phyloP scores from a whole-genome alignment of 2,888 invertebrate genomes.

The Cheilosia urbana region DNA sequence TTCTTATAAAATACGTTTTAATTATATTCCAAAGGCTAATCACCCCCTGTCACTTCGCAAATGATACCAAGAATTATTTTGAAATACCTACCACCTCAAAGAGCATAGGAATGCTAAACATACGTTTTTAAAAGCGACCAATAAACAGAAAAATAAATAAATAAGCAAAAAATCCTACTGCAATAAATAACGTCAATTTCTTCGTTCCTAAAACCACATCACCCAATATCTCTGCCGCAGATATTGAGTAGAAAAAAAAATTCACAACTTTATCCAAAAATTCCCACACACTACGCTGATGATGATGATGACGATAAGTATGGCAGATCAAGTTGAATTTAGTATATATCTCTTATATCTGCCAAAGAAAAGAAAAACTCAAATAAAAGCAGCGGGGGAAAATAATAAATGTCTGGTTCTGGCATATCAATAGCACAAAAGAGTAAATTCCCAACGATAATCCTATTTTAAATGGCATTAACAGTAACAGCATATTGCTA shows the following conservation, averaged over 20 bases:
- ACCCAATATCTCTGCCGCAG: conserved; percentile 23
- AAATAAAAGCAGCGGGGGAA: neutral
- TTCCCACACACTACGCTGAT: conserved; percentile 35
- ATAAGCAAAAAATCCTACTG: conserved; percentile 21
- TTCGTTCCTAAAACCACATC: conserved; percentile 36
- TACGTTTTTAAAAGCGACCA: conserved; percentile 3
- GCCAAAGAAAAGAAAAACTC: conserved; percentile 17
- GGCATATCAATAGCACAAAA: conserved; percentile 49
- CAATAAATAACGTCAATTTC: conserved; percentile 58
- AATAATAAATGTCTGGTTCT: conserved; percentile 57
- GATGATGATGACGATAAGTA: neutral
- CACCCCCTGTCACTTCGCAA: neutral
- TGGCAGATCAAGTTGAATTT: neutral
- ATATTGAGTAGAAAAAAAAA: neutral
- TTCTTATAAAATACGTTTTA: neutral
- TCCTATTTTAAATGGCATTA: conserved; percentile 59
- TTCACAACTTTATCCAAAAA: conserved; percentile 36
- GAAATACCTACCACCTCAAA: neutral
- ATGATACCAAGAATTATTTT: neutral
- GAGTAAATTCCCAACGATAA: conserved; percentile 52
- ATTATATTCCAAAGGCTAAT: neutral
- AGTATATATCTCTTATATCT: conserved; percentile 10
- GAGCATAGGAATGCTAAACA: neutral
- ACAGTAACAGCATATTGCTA: conserved; percentile 11
- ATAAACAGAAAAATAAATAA: conserved; percentile 15